Percentiles rank a stretch among this genome's conserved stretches.
These are phyloP conservation scores for Pyrgus malvae DNA, from an alignment of 2,888 invertebrate species.

Conservation along the genomic window DNA sequence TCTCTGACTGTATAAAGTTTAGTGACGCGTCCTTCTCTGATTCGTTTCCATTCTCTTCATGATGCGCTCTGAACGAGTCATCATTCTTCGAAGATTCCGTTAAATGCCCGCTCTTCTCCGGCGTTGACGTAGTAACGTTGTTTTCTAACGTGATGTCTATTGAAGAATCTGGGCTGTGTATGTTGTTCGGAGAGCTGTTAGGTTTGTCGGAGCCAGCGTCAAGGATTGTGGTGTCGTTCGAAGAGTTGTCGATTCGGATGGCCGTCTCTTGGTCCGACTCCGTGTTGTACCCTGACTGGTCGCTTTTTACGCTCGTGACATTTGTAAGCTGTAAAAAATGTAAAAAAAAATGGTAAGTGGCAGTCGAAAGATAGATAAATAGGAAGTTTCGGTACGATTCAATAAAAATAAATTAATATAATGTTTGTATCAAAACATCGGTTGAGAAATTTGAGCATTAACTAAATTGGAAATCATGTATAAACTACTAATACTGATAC, in stretches of 20 bases:
- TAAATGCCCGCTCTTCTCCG: constrained; percentile 37
- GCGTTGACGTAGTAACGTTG: constrained; percentile 34
- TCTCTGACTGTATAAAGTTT: constrained; percentile 46
- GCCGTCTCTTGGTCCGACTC: constrained; percentile 58
- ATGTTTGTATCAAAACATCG: no score
- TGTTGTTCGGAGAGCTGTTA: background rate
- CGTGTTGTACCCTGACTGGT: constrained; percentile 45
- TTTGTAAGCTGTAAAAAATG: constrained; percentile 56
- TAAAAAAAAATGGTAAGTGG: no score
- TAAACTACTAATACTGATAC: no score
- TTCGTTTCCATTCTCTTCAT: constrained; percentile 24
- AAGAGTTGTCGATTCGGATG: constrained; percentile 38
- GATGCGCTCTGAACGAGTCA: constrained; percentile 18
- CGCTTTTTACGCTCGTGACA: constrained; percentile 55
- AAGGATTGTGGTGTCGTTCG: constrained; percentile 32
- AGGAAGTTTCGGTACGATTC: no score
- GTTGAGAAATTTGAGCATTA: no score
- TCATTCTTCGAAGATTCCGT: constrained; percentile 9
- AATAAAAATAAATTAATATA: no score
- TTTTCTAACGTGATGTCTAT: background rate
- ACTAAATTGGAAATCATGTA: no score
- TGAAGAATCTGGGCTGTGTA: background rate
- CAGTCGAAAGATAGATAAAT: no score
- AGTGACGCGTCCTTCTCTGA: constrained; percentile 41
- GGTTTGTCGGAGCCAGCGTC: background rate